Evolutionary conservation across 2,888 invertebrate species (phyloP).

Genomic region (Nemotelus nigrinus): DNA sequence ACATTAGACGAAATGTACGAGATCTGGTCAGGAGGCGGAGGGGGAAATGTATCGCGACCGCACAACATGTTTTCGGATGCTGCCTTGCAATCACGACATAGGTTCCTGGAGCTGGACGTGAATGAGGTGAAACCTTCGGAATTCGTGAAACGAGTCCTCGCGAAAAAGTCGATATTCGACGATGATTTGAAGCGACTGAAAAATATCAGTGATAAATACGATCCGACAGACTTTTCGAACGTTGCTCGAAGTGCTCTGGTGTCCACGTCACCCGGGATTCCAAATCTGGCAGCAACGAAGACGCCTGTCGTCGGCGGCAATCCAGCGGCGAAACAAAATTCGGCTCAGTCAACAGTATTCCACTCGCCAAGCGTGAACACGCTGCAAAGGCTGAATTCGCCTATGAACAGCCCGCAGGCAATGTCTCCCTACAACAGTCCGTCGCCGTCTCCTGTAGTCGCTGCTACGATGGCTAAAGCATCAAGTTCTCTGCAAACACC

Average conservation of each 20-base stretch:
- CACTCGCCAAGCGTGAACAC: slow-evolving; percentile 51
- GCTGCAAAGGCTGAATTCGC: slow-evolving; percentile 61
- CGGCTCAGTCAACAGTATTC: slow-evolving; percentile 51
- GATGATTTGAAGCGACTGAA: slow-evolving; percentile 94
- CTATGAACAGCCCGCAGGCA: slow-evolving; percentile 65
- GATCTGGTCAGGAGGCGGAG: slow-evolving; percentile 80
- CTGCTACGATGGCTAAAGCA: slow-evolving; percentile 32
- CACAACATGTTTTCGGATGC: slow-evolving; percentile 19
- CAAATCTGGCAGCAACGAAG: slow-evolving; percentile 62
- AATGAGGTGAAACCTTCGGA: slow-evolving; percentile 90
- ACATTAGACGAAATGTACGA: slow-evolving; percentile 94
- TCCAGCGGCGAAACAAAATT: slow-evolving; percentile 48
- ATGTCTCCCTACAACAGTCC: slow-evolving; percentile 64
- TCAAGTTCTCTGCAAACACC: slow-evolving; percentile 32
- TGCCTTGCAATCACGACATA: slow-evolving; percentile 68
- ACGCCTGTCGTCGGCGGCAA: slow-evolving; percentile 55
- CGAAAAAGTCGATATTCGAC: slow-evolving; percentile 94
- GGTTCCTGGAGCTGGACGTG: slow-evolving; percentile 81
- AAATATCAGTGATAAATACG: slow-evolving; percentile 84
- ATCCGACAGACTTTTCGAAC: slow-evolving; percentile 67
- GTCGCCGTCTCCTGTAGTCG: slow-evolving; percentile 60
- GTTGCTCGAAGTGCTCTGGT: slow-evolving; percentile 46
- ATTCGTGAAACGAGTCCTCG: slow-evolving; percentile 90
- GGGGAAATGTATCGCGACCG: slow-evolving; percentile 41
- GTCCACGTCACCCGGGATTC: slow-evolving; percentile 59